Evolutionary conservation across 1,140 invertebrate species (phyloP).

Genomic region (Drosophila setifemur): DNA sequence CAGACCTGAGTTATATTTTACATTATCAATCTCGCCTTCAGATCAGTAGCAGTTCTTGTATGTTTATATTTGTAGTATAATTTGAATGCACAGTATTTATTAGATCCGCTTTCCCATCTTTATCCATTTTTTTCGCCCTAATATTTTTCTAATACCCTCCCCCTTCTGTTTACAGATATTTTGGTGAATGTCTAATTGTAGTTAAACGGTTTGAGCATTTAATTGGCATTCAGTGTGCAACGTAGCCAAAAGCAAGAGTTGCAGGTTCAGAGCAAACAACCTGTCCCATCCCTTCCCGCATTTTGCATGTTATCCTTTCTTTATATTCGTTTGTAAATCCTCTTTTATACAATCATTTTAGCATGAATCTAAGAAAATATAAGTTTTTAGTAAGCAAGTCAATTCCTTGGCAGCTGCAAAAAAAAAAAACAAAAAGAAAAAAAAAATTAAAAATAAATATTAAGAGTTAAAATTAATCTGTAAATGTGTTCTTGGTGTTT

Average conservation of each 20-base stretch:
- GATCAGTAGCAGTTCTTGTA: no score
- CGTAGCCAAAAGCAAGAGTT: conserved; percentile 23
- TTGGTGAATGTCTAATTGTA: conserved; percentile 86
- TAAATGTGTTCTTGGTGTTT: background rate
- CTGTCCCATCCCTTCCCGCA: conserved; percentile 4
- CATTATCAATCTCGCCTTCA: no score
- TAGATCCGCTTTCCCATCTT: background rate
- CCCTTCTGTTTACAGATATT: conserved; percentile 84
- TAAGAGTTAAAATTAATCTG: background rate
- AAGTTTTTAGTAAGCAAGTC: conserved; percentile 26
- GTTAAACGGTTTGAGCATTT: conserved; percentile 48
- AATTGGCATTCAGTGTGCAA: conserved; percentile 53
- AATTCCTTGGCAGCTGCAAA: background rate
- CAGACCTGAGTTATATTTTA: no score
- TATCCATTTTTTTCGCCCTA: background rate
- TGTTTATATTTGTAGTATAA: conserved; percentile 16
- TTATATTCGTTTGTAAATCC: conserved; percentile 35
- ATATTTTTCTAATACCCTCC: conserved; percentile 11
- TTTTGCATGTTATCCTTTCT: conserved; percentile 43
- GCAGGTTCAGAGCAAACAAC: conserved; percentile 29
- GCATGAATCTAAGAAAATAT: conserved; percentile 30
- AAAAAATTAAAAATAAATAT: background rate
- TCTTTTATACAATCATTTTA: conserved; percentile 33
- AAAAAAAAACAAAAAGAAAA: background rate
- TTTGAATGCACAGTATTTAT: background rate